phyloP scores from a whole-genome alignment of 2,888 invertebrate species.

The Tachina fera region DNA sequence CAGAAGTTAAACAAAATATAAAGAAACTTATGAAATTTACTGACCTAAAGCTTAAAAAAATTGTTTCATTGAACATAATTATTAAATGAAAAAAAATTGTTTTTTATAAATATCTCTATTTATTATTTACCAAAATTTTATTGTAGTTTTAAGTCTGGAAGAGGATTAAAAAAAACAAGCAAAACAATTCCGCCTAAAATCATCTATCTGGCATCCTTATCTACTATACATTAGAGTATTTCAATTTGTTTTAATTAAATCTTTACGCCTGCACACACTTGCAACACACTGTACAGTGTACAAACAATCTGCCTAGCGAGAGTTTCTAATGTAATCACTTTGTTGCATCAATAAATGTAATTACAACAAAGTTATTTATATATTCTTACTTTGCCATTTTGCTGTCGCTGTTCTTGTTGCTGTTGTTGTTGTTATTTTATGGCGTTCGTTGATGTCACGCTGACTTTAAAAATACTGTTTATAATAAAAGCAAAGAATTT shows the following conservation, averaged over 20 bases:
- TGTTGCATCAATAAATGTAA: conserved; percentile 67
- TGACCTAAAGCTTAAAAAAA: too few species aligned
- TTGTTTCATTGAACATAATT: too few species aligned
- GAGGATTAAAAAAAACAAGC: too few species aligned
- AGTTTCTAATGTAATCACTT: conserved; percentile 67
- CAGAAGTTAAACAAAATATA: too few species aligned
- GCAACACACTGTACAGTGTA: conserved; percentile 15
- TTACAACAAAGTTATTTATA: conserved; percentile 52
- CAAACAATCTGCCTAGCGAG: conserved; percentile 27
- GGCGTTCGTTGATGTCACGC: conserved; percentile 49
- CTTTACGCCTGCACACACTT: background rate
- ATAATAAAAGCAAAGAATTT: conserved; percentile 46
- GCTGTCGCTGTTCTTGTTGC: conserved; percentile 1
- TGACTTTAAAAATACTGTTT: conserved; percentile 52
- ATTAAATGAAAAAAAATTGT: too few species aligned
- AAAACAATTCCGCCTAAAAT: too few species aligned
- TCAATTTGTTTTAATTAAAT: background rate
- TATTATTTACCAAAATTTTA: too few species aligned
- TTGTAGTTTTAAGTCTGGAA: too few species aligned
- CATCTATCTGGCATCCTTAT: too few species aligned
- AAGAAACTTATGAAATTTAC: too few species aligned
- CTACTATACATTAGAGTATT: too few species aligned
- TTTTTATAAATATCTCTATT: too few species aligned
- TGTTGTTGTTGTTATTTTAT: conserved; percentile 6
- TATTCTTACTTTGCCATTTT: background rate